Conservation (phyloP, 2,113 vertebrate species). For the Oryzias curvinotus region DNA sequence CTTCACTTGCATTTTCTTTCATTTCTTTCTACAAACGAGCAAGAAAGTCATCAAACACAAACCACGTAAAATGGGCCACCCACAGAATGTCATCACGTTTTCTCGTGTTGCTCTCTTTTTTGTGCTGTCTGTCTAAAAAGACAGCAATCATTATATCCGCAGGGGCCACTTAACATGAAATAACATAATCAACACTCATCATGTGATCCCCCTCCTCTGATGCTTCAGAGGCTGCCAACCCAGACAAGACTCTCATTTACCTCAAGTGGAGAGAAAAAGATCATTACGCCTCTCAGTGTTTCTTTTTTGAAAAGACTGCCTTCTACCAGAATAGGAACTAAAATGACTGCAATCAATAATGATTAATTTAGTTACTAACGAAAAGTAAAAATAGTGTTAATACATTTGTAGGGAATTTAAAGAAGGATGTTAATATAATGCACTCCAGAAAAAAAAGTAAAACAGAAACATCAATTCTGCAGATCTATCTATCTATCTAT, state of each 20-base stretch:
- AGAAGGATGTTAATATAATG: not conserved
- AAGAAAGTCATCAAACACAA: conserved; percentile 8
- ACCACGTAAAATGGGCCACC: not conserved
- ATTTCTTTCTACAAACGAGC: not conserved
- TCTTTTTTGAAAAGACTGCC: not conserved
- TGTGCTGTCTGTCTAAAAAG: conserved; percentile 10
- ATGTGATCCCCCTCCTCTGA: conserved; percentile 2
- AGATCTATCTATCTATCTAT: conserved; percentile 12
- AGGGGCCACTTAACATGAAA: conserved; percentile 33
- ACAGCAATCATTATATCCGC: conserved; percentile 10
- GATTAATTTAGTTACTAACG: conserved; percentile 10
- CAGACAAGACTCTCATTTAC: conserved; percentile 26
- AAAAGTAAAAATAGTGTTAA: too few species aligned
- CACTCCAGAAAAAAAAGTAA: not conserved
- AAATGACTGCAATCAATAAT: not conserved
- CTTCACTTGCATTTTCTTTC: not conserved
- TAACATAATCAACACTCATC: conserved; percentile 43
- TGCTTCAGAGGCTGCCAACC: conserved; percentile 41
- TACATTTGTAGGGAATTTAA: not conserved
- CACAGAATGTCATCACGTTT: conserved; percentile 11
- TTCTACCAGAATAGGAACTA: not conserved
- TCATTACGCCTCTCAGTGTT: conserved; percentile 1
- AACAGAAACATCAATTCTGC: not conserved
- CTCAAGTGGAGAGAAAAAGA: conserved; percentile 19
- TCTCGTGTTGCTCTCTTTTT: conserved; percentile 11